Percentiles rank a stretch among this genome's conserved stretches.
phyloP scores from a whole-genome alignment of 2,113 vertebrate genomes.

The Camelus dromedarius region DNA sequence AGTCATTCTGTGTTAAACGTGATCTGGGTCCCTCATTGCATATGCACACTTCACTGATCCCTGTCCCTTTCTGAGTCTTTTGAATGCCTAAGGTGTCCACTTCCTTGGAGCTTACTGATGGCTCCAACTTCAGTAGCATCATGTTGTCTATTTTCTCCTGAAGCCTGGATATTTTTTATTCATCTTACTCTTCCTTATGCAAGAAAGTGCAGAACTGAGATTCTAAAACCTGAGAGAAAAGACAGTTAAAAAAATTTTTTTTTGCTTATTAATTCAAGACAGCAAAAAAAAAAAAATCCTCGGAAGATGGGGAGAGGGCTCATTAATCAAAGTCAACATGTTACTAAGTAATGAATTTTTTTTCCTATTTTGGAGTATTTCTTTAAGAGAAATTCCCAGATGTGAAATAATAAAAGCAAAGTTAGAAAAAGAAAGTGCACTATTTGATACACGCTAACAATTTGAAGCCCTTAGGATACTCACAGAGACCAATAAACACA shows the following conservation, averaged over 20 bases:
- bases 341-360: background rate
- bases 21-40: fast-evolving
- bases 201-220: background rate
- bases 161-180: background rate
- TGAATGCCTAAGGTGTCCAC: background rate
- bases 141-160: background rate
- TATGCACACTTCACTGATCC: background rate
- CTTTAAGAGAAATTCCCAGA: background rate
- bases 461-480: background rate
- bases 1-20: background rate
- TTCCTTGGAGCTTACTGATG: background rate
- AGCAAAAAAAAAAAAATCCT: background rate
- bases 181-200: background rate
- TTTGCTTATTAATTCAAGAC: background rate
- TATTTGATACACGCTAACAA: background rate
- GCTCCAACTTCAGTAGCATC: background rate
- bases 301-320: fast-evolving
- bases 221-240: background rate
- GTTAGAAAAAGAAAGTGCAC: background rate
- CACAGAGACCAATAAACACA: background rate
- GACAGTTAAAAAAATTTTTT: background rate
- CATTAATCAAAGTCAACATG: background rate
- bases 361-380: background rate
- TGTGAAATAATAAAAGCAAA: background rate
- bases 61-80: background rate